A percentile compares a stretch with the other conserved stretches of the same genome.
These are phyloP conservation scores for Reticulitermes lucifugus DNA, from an alignment of 2,888 invertebrate genomes.

Conservation along the genomic window DNA sequence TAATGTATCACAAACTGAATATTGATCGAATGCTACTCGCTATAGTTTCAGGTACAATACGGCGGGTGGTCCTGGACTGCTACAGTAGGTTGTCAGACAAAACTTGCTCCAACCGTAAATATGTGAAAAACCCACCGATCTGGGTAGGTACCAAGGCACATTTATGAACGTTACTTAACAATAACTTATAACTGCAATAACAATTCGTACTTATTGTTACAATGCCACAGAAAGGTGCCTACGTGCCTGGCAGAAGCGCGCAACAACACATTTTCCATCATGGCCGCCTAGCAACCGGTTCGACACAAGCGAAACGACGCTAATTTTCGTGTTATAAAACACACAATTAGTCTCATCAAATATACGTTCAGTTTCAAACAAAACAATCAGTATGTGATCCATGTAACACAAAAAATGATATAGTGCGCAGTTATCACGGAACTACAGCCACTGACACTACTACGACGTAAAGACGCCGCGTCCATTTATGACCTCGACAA, in stretches of 20 bases:
- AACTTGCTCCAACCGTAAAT: neutral
- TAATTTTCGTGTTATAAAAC: neutral
- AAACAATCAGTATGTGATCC: neutral
- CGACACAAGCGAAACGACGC: constrained; percentile 36
- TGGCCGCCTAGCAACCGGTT: constrained; percentile 53
- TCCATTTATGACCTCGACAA: constrained; percentile 41
- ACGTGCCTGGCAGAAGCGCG: constrained; percentile 38
- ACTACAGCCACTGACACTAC: neutral
- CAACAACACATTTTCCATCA: constrained; percentile 46
- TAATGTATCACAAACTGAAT: constrained; percentile 15
- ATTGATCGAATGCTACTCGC: constrained; percentile 33
- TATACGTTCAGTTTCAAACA: neutral
- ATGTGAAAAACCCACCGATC: constrained; percentile 1
- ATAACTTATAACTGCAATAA: neutral
- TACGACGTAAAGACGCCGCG: constrained; percentile 43
- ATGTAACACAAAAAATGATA: neutral
- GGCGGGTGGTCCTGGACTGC: constrained; percentile 26
- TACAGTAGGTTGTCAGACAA: constrained; percentile 13
- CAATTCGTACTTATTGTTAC: constrained; percentile 21
- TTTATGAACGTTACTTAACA: constrained; percentile 5
- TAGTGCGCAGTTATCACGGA: neutral
- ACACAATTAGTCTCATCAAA: neutral
- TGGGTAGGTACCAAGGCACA: constrained; percentile 36
- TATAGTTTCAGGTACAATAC: neutral
- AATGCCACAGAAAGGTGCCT: constrained; percentile 41